A percentile compares a stretch with the other conserved stretches of the same genome.
phyloP scores from a whole-genome alignment of 1,140 invertebrate genomes.

The Gyrodactylus bullatarudis region DNA sequence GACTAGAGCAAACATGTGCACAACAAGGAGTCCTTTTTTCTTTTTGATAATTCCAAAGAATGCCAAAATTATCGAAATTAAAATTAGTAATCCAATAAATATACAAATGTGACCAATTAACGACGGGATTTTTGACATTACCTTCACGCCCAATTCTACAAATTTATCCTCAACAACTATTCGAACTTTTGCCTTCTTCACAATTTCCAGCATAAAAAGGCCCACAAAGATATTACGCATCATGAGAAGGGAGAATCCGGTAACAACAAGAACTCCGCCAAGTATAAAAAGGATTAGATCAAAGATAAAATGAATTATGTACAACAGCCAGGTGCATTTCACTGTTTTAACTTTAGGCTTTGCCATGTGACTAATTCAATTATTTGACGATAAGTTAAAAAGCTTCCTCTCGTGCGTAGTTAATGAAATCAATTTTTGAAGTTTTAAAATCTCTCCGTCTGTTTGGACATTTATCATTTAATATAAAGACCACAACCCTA shows the following conservation, averaged over 20 bases:
- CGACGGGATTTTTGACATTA: neutral
- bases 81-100: neutral
- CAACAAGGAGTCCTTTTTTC: neutral
- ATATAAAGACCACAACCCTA: too few species aligned
- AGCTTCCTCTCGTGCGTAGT: too few species aligned
- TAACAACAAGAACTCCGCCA: neutral
- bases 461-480: too few species aligned
- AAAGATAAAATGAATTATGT: neutral
- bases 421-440: too few species aligned
- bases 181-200: neutral
- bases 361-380: too few species aligned
- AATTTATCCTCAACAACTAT: neutral
- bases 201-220: neutral
- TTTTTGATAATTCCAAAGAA: neutral
- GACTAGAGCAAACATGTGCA: neutral
- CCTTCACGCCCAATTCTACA: neutral
- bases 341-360: too few species aligned
- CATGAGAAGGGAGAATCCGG: neutral
- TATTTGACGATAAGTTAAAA: too few species aligned
- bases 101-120: neutral
- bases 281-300: neutral
- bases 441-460: too few species aligned
- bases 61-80: neutral
- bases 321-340: neutral
- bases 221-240: neutral